Evolutionary conservation across 2,113 vertebrate genomes (phyloP).

Genomic region (Hippopotamus amphibius): DNA sequence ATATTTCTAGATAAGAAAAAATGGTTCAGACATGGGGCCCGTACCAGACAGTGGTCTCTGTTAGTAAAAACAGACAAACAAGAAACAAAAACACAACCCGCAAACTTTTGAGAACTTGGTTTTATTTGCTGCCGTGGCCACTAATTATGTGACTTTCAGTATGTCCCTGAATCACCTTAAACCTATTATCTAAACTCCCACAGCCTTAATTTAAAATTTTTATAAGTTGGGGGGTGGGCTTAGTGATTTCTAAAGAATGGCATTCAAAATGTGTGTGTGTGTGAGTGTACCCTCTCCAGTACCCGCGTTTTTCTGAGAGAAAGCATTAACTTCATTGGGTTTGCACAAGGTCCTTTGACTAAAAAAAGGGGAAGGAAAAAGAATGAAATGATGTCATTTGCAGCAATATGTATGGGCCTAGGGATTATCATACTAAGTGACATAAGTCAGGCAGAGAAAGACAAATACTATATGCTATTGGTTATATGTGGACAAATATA

Average conservation of each 20-base stretch:
- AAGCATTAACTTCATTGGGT: background rate
- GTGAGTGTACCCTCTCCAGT: background rate
- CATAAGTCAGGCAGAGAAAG: background rate
- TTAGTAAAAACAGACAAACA: background rate
- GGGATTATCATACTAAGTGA: background rate
- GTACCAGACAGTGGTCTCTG: background rate
- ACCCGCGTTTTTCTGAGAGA: background rate
- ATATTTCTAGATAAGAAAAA: conserved; percentile 32
- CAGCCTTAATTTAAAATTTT: background rate
- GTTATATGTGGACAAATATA: background rate
- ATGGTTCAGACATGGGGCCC: background rate
- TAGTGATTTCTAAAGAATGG: background rate
- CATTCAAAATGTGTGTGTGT: background rate
- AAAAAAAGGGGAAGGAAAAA: background rate
- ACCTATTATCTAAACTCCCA: background rate
- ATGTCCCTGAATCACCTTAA: background rate
- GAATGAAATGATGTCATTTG: background rate
- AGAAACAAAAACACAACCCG: background rate
- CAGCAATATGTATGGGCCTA: background rate
- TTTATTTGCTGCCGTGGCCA: background rate
- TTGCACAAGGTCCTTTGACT: background rate
- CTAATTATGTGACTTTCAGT: background rate
- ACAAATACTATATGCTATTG: background rate
- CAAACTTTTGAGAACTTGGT: conserved; percentile 16
- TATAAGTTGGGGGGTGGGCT: background rate